Percentiles rank a stretch among this genome's conserved stretches.
phyloP scores from a whole-genome alignment of 2,113 vertebrate species.

The Octodon degus region DNA sequence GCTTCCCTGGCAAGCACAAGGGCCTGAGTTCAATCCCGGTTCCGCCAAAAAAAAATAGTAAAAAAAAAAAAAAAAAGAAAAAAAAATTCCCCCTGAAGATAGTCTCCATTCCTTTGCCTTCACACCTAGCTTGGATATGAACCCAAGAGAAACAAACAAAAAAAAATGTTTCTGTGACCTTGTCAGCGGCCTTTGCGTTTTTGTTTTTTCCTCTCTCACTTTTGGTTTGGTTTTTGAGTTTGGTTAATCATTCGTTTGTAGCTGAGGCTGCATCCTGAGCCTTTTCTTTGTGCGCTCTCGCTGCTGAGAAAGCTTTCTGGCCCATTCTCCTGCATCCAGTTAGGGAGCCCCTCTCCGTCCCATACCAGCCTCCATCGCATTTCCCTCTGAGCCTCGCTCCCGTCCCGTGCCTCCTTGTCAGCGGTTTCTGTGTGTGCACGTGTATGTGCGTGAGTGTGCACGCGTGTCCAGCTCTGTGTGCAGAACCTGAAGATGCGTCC shows the following conservation, averaged over 20 bases:
- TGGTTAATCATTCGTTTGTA: slow-evolving; percentile 77
- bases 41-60: too few species aligned
- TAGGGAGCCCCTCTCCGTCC: slow-evolving; percentile 62
- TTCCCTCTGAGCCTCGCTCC: neutral
- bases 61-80: neutral
- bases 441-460: neutral
- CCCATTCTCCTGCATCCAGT: slow-evolving; percentile 59
- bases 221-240: slow-evolving; percentile 81
- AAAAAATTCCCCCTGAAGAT: neutral
- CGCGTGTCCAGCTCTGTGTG: slow-evolving; percentile 58
- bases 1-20: too few species aligned
- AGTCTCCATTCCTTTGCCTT: slow-evolving; percentile 58
- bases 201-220: slow-evolving; percentile 78
- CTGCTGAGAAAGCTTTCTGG: slow-evolving; percentile 77
- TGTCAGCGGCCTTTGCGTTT: slow-evolving; percentile 77
- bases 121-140: slow-evolving; percentile 63
- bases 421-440: slow-evolving; percentile 47
- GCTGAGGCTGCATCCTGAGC: slow-evolving; percentile 68
- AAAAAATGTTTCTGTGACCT: slow-evolving; percentile 74
- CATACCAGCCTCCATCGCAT: neutral
- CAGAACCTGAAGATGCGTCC: slow-evolving; percentile 18
- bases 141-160: slow-evolving; percentile 39
- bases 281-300: slow-evolving; percentile 63
- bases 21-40: too few species aligned
- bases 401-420: neutral